Percentiles rank a stretch among this genome's conserved stretches.
phyloP scores from a whole-genome alignment of 2,113 vertebrate species.

The Trachemys scripta region DNA sequence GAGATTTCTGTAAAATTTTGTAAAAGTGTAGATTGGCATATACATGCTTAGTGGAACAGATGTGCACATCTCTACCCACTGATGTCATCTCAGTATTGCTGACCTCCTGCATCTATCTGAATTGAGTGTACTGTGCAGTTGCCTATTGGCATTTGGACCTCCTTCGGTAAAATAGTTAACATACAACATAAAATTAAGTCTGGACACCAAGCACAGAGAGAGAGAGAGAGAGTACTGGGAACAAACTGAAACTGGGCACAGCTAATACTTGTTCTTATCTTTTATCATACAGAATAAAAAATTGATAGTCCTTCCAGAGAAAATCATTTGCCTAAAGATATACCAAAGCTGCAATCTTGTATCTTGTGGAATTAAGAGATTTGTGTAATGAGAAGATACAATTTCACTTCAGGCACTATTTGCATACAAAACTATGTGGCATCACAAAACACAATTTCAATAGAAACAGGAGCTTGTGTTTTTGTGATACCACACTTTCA shows the following conservation, averaged over 20 bases:
- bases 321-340: neutral
- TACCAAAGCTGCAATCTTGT: neutral
- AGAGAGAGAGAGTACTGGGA: neutral
- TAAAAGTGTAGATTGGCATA: neutral
- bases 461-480: rapidly evolving
- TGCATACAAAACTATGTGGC: neutral
- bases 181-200: neutral
- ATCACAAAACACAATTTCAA: neutral
- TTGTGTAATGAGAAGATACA: neutral
- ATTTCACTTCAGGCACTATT: neutral
- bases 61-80: neutral
- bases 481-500: neutral
- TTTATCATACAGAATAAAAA: neutral
- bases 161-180: neutral
- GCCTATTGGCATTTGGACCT: neutral
- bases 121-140: neutral
- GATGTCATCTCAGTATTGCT: neutral
- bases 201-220: neutral
- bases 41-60: neutral
- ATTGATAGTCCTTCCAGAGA: neutral
- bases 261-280: neutral
- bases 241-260: neutral
- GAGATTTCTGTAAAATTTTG: neutral
- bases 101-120: neutral
- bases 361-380: neutral